phyloP scores from a whole-genome alignment of 2,113 vertebrate species.

The Atherinomorus stipes region DNA sequence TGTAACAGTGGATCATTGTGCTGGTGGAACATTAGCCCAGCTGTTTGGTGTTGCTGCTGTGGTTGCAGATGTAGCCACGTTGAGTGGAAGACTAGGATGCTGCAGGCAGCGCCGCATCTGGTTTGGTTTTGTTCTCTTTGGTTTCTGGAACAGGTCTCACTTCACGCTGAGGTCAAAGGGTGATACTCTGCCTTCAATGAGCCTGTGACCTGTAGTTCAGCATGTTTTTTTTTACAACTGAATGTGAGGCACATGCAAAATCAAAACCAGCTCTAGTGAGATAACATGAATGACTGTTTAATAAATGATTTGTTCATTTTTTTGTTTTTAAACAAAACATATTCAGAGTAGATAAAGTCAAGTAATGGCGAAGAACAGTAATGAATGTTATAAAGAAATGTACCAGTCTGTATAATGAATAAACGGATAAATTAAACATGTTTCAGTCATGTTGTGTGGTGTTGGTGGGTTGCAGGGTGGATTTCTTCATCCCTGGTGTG shows the following conservation, averaged over 20 bases:
- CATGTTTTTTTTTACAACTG: not conserved
- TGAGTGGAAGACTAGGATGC: slow-evolving; percentile 9
- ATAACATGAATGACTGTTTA: too few relatives aligned
- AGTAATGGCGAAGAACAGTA: too few relatives aligned
- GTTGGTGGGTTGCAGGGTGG: slow-evolving; percentile 85
- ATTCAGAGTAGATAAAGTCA: too few relatives aligned
- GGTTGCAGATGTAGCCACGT: slow-evolving; percentile 8
- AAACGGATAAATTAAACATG: not conserved
- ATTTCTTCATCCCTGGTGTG: slow-evolving; percentile 93
- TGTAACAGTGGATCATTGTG: slow-evolving; percentile 66
- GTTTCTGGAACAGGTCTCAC: slow-evolving; percentile 42
- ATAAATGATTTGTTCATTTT: too few relatives aligned
- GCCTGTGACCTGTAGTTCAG: slow-evolving; percentile 38
- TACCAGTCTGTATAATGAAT: too few relatives aligned
- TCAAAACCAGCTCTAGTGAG: not conserved
- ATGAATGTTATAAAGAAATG: too few relatives aligned
- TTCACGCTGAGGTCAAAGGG: slow-evolving; percentile 32
- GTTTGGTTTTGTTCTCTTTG: slow-evolving; percentile 49
- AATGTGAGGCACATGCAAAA: not conserved
- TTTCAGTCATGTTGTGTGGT: not conserved
- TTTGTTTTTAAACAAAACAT: too few relatives aligned
- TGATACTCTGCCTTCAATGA: slow-evolving; percentile 25
- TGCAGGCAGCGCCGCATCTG: slow-evolving; percentile 32
- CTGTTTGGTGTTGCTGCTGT: slow-evolving; percentile 32
- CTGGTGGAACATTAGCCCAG: slow-evolving; percentile 52